Conservation (phyloP, 2,113 vertebrate species). For the Seriola aureovittata region DNA sequence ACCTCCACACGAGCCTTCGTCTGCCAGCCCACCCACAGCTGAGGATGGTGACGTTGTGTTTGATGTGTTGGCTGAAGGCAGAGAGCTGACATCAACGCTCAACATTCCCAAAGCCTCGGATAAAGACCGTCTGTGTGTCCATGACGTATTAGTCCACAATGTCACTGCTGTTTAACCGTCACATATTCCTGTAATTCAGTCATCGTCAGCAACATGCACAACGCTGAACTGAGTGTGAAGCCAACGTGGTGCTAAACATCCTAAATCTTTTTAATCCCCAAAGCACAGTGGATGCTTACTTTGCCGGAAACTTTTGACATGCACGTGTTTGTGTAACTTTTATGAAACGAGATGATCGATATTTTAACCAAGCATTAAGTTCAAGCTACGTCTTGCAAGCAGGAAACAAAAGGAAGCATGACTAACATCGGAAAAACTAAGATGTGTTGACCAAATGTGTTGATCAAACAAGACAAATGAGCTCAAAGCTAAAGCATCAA, state of each 20-base stretch:
- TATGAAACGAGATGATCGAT: too few species aligned
- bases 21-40: not conserved
- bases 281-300: not conserved
- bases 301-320: not conserved
- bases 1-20: not conserved
- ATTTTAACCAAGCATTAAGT: too few species aligned
- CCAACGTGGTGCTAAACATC: not conserved
- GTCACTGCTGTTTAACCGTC: not conserved
- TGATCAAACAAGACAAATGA: too few species aligned
- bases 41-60: not conserved
- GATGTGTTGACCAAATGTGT: too few species aligned
- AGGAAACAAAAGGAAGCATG: too few species aligned
- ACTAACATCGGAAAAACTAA: too few species aligned
- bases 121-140: not conserved
- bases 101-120: slow-evolving; percentile 5
- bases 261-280: not conserved
- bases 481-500: too few species aligned
- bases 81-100: not conserved
- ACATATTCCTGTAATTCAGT: not conserved
- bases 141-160: too few species aligned
- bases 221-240: not conserved
- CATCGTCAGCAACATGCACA: too few species aligned
- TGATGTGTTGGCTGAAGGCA: not conserved
- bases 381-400: too few species aligned
- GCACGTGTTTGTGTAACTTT: not conserved